Percentiles rank a stretch among this genome's conserved stretches.
These are phyloP conservation scores for Notamacropus eugenii DNA, from an alignment of 2,797 vertebrate species.

Conservation along the genomic window DNA sequence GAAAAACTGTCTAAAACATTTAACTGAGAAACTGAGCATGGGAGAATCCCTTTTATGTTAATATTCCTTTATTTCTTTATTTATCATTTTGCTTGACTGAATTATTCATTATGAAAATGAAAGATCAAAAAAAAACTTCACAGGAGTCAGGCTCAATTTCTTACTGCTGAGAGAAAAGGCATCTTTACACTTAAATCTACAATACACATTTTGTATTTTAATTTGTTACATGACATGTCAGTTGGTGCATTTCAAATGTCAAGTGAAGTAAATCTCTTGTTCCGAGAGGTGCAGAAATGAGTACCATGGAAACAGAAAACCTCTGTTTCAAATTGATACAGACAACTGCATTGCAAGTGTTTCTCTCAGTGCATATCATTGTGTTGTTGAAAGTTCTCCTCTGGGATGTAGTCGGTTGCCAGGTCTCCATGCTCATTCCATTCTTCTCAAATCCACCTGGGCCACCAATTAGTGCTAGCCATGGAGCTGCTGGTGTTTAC, in stretches of 20 bases:
- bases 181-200: neutral
- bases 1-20: neutral
- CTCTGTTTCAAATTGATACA: neutral
- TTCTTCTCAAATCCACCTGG: neutral
- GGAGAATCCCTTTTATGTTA: neutral
- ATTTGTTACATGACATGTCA: neutral
- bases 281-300: neutral
- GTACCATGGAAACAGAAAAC: neutral
- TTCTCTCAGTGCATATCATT: neutral
- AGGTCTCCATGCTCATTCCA: neutral
- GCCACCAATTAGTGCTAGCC: neutral
- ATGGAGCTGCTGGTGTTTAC: neutral
- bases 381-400: neutral
- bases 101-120: conserved; percentile 9
- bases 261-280: neutral
- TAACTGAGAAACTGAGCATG: neutral
- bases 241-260: neutral
- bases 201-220: neutral
- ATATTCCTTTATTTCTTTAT: neutral
- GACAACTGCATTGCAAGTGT: neutral
- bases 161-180: neutral
- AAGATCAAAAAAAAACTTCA: neutral
- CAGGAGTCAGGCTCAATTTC: neutral
- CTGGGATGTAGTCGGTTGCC: neutral
- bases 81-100: neutral